phyloP scores from a whole-genome alignment of 2,888 invertebrate species.

The Panzeria rudis region DNA sequence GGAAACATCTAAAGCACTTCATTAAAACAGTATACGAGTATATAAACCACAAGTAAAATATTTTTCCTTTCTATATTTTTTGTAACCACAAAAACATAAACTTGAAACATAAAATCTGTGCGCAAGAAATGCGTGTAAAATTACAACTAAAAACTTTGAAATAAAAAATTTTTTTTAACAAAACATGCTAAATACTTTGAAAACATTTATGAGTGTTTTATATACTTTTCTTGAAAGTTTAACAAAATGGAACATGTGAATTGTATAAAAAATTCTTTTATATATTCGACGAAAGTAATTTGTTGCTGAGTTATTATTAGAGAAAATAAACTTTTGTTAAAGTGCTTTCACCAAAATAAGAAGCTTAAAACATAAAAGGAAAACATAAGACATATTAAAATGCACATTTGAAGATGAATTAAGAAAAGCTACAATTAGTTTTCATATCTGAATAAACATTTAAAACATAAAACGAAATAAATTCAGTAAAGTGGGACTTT shows the following conservation, averaged over 20 bases:
- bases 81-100: slow-evolving; percentile 20
- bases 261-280: not conserved
- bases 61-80: not conserved
- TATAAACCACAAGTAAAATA: slow-evolving; percentile 46
- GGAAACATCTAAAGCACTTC: slow-evolving; percentile 41
- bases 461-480: too few relatives aligned
- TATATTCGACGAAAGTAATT: not conserved
- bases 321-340: slow-evolving; percentile 12
- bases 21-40: slow-evolving; percentile 31
- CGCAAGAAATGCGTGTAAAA: not conserved
- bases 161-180: not conserved
- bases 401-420: not conserved
- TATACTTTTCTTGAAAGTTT: not conserved
- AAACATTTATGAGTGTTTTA: slow-evolving; percentile 38
- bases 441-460: not conserved
- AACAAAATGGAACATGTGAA: not conserved
- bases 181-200: slow-evolving; percentile 23
- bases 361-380: slow-evolving; percentile 7
- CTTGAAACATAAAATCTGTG: slow-evolving; percentile 23
- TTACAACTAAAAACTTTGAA: not conserved
- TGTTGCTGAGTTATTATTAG: slow-evolving; percentile 14
- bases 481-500: too few relatives aligned
- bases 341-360: slow-evolving; percentile 10
- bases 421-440: not conserved
- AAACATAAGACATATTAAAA: not conserved